Base-by-base conservation (phyloP, 2,888 invertebrate genomes). In the Nymphalis polychloros region DNA sequence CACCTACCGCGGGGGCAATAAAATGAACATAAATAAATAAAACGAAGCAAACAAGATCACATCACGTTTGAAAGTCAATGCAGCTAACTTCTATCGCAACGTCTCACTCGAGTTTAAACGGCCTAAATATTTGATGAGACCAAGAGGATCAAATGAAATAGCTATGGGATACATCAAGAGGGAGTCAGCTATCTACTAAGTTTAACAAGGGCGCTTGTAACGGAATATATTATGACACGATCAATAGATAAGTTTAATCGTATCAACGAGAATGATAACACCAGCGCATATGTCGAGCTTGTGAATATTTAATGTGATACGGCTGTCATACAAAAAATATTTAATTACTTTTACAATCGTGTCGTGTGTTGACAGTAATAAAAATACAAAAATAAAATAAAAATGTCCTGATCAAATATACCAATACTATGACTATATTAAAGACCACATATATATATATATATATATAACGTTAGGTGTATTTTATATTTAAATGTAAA, bases 61-160 rank as follows among this genome's bases (percentile, higher is more conserved):
- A 75, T 79, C 79, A 80, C 79, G 80, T 79, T 77, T 84, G 82
- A 82, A 82, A 82, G 78, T 77, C 77, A 77, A 75, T 79, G 79
- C 81, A 74, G 77, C 77, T 73, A 79, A 83, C 79, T 84, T 83
- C 76, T 74, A 75, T 65, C 73, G 76, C 79, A 81, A 80, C 83
- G 80, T 85, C 84, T 84, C 84, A 84, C 84, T 86, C 82, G 82
- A 88, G 84, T 89, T 90, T 87, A 88, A 88, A 87, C 84, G 84
- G 78, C 80, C 84, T 91, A 86, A 91, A 92, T 92, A 90, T 91
- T 92, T 89, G 87, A 92, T 91, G 86, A 84, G 83, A 84, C 81
- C 85, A 84, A 86, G 87, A 81, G 86, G 89, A 92, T 90, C 88
- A 88, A 87, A 88, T 85, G 87, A 88, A 88, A 87, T 84, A 84